phyloP scores from a whole-genome alignment of 2,113 vertebrate genomes.

The Eptesicus fuscus region DNA sequence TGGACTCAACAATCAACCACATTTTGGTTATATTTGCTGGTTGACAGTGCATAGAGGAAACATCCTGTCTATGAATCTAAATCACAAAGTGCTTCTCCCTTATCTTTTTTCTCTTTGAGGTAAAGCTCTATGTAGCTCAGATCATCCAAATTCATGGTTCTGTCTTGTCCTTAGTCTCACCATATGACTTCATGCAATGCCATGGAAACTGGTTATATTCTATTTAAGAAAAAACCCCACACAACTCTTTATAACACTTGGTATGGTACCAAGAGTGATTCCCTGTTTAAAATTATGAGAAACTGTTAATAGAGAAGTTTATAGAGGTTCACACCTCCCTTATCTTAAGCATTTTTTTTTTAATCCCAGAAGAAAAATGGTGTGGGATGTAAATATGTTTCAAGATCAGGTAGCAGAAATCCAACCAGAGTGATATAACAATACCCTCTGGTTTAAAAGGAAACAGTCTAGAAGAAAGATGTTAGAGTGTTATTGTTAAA shows the following conservation, averaged over 20 bases:
- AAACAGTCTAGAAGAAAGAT: not conserved
- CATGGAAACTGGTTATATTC: not conserved
- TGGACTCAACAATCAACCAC: not conserved
- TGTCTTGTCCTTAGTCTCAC: not conserved
- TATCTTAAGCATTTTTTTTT: conserved; percentile 29
- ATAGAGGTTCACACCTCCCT: not conserved
- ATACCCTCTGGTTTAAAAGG: not conserved
- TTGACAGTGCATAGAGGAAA: not conserved
- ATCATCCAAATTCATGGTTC: not conserved
- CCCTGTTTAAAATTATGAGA: not conserved
- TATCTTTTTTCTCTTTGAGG: not conserved
- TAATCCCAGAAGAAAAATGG: not conserved
- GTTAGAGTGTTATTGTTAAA: not conserved
- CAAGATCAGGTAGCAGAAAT: not conserved
- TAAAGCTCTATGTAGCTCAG: not conserved
- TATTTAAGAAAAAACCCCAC: not conserved
- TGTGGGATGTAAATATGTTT: not conserved
- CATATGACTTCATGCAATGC: not conserved
- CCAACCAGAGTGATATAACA: not conserved
- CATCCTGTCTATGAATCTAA: not conserved
- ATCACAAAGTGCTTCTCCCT: not conserved
- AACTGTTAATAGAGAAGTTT: not conserved
- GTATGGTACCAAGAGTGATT: not conserved
- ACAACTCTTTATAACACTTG: not conserved
- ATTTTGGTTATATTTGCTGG: not conserved